A percentile compares a stretch with the other conserved stretches of the same genome.
These are phyloP conservation scores for Palythoa grandis DNA, from an alignment of 92 coral and sea anemone species.

Conservation along the genomic window DNA sequence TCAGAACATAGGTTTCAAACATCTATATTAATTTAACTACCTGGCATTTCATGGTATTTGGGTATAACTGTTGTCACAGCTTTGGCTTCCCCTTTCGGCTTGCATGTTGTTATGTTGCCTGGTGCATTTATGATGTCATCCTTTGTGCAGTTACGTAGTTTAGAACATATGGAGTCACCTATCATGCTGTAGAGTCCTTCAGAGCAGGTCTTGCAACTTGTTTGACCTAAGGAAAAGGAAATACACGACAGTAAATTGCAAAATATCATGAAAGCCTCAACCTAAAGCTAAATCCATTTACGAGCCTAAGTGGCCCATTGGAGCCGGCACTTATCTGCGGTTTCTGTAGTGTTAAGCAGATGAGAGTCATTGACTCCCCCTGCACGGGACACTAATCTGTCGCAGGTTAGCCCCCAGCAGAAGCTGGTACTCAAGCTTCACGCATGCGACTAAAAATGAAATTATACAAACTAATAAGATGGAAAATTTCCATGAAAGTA, in stretches of 20 bases:
- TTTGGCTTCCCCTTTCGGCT: not conserved
- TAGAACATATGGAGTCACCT: conserved; percentile 68
- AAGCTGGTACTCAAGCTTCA: too few relatives aligned
- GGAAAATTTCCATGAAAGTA: too few relatives aligned
- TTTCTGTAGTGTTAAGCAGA: too few relatives aligned
- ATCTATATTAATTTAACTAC: conserved; percentile 23
- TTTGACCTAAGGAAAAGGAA: conserved; percentile 52
- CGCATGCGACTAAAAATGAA: too few relatives aligned
- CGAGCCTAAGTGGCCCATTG: too few relatives aligned
- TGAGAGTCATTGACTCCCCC: too few relatives aligned
- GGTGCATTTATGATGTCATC: conserved; percentile 76
- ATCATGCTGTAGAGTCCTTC: conserved; percentile 57
- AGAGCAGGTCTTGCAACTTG: conserved; percentile 58
- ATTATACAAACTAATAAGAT: too few relatives aligned
- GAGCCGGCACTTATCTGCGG: too few relatives aligned
- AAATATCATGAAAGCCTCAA: too few relatives aligned
- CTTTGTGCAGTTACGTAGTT: conserved; percentile 66
- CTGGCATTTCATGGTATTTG: conserved; percentile 33
- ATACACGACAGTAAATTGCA: not conserved
- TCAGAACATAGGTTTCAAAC: not conserved
- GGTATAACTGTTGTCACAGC: conserved; percentile 35
- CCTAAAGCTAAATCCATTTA: too few relatives aligned
- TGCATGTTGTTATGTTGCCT: conserved; percentile 59
- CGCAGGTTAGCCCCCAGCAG: too few relatives aligned
- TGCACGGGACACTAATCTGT: too few relatives aligned